Percentiles rank a stretch among this genome's conserved stretches.
phyloP scores from a whole-genome alignment of 2,888 invertebrate genomes.

The Lapara coniferarum region DNA sequence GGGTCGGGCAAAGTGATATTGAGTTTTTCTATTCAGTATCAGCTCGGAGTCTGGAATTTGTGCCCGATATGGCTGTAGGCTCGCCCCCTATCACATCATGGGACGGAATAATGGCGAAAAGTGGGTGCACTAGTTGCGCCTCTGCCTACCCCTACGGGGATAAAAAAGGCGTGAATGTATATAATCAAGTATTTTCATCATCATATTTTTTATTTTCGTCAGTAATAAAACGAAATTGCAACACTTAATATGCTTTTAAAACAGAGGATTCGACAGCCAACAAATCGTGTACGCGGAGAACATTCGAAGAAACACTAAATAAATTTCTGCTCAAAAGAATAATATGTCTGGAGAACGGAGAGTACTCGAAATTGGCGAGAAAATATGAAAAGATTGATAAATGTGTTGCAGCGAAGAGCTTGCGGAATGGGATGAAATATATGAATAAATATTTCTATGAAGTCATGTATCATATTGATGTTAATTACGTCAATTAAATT shows the following conservation, averaged over 20 bases:
- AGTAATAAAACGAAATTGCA: neutral
- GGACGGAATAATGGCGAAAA: too few species aligned
- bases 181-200: neutral
- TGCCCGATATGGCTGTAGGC: too few species aligned
- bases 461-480: neutral
- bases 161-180: too few species aligned
- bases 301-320: slow-evolving; percentile 6
- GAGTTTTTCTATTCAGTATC: too few species aligned
- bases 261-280: neutral
- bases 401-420: slow-evolving; percentile 20
- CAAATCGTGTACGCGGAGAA: slow-evolving; percentile 1
- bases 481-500: neutral
- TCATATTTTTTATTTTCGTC: neutral
- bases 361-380: slow-evolving; percentile 16
- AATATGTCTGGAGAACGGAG: slow-evolving; percentile 17
- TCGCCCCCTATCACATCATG: too few species aligned
- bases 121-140: too few species aligned
- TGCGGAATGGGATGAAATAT: slow-evolving; percentile 10
- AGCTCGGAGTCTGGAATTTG: too few species aligned
- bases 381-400: slow-evolving; percentile 23
- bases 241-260: neutral
- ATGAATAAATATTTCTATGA: slow-evolving; percentile 23
- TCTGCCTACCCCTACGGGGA: too few species aligned
- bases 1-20: too few species aligned
- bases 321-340: slow-evolving; percentile 19